These are phyloP conservation scores for Cervus canadensis DNA, from an alignment of 2,113 vertebrate species.

Conservation along the genomic window DNA sequence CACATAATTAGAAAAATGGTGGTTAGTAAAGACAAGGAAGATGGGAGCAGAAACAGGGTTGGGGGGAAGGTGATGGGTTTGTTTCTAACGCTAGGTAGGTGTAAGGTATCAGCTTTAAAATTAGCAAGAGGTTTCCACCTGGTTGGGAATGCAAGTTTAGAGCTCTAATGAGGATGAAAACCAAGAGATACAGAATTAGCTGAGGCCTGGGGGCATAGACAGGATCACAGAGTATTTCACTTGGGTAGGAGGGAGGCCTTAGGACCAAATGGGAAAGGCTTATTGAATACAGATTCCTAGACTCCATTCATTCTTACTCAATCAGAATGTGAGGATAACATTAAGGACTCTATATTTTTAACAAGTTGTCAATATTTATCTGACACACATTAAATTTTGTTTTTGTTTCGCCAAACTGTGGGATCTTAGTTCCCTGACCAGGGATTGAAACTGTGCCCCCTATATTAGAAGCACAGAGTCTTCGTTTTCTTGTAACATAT, in stretches of 20 bases:
- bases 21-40: background rate
- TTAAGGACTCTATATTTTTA: background rate
- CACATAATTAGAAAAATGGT: background rate
- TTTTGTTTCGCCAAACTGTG: background rate
- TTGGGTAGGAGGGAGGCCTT: background rate
- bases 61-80: background rate
- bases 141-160: background rate
- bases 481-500: background rate
- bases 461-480: background rate
- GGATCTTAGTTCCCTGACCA: background rate
- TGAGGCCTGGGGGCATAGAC: background rate
- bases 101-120: background rate
- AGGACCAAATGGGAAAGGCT: background rate
- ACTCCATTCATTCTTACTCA: background rate
- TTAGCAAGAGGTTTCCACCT: background rate
- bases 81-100: background rate
- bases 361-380: background rate
- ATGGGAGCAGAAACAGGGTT: background rate
- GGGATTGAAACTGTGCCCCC: background rate
- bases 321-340: background rate
- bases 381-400: background rate
- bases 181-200: background rate
- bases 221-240: background rate
- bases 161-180: background rate
- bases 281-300: background rate